phyloP scores from a whole-genome alignment of 2,113 vertebrate genomes.

The Petrocephalus microphthalmus region DNA sequence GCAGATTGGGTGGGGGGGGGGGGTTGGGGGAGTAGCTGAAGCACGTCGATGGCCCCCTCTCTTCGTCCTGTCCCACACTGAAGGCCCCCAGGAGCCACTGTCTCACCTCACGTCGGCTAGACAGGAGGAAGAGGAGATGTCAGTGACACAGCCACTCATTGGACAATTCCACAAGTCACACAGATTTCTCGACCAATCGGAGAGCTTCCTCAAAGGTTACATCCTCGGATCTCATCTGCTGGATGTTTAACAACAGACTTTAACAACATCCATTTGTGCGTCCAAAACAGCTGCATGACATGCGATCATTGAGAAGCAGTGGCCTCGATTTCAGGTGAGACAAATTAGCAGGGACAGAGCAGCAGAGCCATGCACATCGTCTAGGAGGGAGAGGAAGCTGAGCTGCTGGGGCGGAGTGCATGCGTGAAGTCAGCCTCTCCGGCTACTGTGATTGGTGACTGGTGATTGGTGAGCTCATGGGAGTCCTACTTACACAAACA shows the following conservation, averaged over 20 bases:
- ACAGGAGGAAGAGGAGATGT: constrained; percentile 36
- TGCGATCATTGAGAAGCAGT: not conserved
- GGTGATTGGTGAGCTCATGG: too few relatives aligned
- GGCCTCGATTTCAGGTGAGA: not conserved
- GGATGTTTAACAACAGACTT: not conserved
- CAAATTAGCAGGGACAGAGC: not conserved
- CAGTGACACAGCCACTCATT: not conserved
- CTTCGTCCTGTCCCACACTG: constrained; percentile 64
- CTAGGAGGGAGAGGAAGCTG: not conserved
- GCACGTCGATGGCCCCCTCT: constrained; percentile 30
- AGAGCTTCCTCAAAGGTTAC: not conserved
- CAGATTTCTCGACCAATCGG: not conserved
- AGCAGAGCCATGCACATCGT: not conserved
- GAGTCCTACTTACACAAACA: too few relatives aligned
- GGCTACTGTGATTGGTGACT: constrained; percentile 48
- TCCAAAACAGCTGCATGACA: not conserved
- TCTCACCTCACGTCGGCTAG: constrained; percentile 94
- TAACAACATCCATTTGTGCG: not conserved
- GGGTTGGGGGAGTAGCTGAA: constrained; percentile 33
- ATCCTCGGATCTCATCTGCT: not conserved
- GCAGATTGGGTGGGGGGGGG: constrained; percentile 37
- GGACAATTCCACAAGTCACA: not conserved
- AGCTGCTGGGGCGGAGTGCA: constrained; percentile 30
- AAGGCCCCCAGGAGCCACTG: constrained; percentile 64
- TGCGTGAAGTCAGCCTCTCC: constrained; percentile 33